Conservation (phyloP, 2,797 vertebrate species). For the Chrosomus eos region DNA sequence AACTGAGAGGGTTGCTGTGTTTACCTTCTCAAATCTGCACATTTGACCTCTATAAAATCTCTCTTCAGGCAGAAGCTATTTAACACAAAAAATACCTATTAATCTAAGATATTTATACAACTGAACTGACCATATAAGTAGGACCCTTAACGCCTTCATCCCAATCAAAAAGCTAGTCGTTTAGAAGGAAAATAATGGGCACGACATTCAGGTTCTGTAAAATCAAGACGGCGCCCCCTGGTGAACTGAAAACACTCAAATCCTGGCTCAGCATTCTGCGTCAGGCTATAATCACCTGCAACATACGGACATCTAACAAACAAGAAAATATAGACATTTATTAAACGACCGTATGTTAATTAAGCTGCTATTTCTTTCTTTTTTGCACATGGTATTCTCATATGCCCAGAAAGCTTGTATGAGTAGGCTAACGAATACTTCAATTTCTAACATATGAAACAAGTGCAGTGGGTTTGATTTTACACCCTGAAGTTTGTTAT, state of each 20-base stretch:
- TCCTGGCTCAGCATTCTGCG: neutral
- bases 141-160: neutral
- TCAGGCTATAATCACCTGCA: neutral
- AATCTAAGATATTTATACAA: neutral
- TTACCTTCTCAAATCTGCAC: neutral
- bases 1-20: neutral
- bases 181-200: neutral
- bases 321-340: slow-evolving; percentile 73
- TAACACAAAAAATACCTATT: neutral
- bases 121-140: neutral
- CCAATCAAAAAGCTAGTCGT: neutral
- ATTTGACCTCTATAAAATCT: neutral
- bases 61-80: neutral
- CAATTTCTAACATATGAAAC: neutral
- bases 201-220: neutral
- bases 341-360: slow-evolving; percentile 75
- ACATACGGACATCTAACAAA: slow-evolving; percentile 28
- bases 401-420: slow-evolving; percentile 66
- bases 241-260: slow-evolving; percentile 25
- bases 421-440: neutral
- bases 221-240: slow-evolving; percentile 41
- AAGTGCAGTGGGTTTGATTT: neutral
- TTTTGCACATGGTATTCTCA: slow-evolving; percentile 50
- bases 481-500: neutral
- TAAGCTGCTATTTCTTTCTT: slow-evolving; percentile 60